These are phyloP conservation scores for Xestia c-nigrum DNA, from an alignment of 2,888 invertebrate genomes.

Conservation along the genomic window DNA sequence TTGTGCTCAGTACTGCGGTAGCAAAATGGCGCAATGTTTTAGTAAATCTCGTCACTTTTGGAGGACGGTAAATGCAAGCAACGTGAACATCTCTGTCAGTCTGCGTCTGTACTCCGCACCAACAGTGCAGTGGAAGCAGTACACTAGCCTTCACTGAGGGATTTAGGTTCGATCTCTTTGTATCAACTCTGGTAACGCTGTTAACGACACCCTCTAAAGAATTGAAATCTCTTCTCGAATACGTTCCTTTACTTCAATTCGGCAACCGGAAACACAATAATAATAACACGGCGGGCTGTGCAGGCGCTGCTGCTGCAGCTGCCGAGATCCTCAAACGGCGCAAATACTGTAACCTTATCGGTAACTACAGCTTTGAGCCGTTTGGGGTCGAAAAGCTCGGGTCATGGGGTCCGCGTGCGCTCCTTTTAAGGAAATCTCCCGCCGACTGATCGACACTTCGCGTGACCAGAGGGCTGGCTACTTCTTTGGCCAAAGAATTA, in stretches of 20 bases:
- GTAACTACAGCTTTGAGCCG: no score
- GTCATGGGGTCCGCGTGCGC: no score
- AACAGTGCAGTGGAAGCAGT: neutral
- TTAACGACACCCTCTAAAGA: slow-evolving; percentile 1
- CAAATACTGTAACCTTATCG: no score
- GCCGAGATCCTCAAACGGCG: no score
- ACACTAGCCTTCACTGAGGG: slow-evolving; percentile 15
- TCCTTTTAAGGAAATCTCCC: no score
- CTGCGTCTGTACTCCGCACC: neutral
- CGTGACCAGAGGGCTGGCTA: no score
- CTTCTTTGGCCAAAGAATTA: no score
- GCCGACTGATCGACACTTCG: no score
- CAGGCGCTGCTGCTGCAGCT: no score
- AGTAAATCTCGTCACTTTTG: neutral
- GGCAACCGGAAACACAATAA: neutral
- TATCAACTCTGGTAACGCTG: slow-evolving; percentile 9
- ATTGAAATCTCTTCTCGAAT: neutral
- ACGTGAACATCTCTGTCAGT: neutral
- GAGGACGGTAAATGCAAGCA: neutral
- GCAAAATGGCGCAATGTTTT: neutral
- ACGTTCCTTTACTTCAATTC: neutral
- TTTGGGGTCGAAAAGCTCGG: no score
- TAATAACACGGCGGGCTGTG: no score
- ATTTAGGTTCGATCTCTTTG: slow-evolving; percentile 2
- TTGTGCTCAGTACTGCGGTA: neutral